These are phyloP conservation scores for Teleopsis dalmanni DNA, from an alignment of 1,140 invertebrate genomes.

Conservation along the genomic window DNA sequence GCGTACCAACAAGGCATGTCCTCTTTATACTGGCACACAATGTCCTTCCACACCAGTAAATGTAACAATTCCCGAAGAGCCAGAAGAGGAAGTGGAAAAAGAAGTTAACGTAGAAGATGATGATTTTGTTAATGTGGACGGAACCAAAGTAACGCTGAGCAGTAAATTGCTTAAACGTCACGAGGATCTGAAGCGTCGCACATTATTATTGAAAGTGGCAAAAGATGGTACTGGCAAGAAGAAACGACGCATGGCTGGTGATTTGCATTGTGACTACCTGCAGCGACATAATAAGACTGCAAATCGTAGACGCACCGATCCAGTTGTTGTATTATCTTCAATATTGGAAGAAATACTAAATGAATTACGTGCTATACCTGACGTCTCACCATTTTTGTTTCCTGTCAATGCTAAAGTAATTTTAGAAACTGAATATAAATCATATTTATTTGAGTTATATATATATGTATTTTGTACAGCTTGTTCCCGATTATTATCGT, in stretches of 20 bases:
- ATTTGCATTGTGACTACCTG: constrained; percentile 87
- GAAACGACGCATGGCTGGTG: constrained; percentile 59
- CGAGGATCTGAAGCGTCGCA: constrained; percentile 68
- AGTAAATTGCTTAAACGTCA: constrained; percentile 71
- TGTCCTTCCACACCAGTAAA: constrained; percentile 57
- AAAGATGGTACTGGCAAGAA: constrained; percentile 66
- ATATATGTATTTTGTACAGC: constrained; percentile 41
- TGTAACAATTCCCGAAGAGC: constrained; percentile 69
- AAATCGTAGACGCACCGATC: constrained; percentile 91
- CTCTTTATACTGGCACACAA: constrained; percentile 70
- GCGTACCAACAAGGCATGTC: constrained; percentile 95
- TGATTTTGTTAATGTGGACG: constrained; percentile 86
- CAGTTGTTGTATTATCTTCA: constrained; percentile 87
- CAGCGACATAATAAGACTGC: constrained; percentile 80
- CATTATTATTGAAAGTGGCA: constrained; percentile 76
- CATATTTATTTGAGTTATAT: not conserved
- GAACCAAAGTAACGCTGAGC: constrained; percentile 78
- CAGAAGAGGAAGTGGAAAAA: constrained; percentile 75
- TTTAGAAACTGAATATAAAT: not conserved
- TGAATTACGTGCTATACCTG: constrained; percentile 85
- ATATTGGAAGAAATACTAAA: constrained; percentile 90
- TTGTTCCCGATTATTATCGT: constrained; percentile 88
- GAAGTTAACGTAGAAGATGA: constrained; percentile 71
- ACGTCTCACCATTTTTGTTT: constrained; percentile 86
- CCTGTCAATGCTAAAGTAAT: constrained; percentile 82